Percentiles rank a stretch among this genome's conserved stretches.
These are phyloP conservation scores for Parnassius orleans DNA, from an alignment of 2,888 invertebrate species.

Conservation along the genomic window DNA sequence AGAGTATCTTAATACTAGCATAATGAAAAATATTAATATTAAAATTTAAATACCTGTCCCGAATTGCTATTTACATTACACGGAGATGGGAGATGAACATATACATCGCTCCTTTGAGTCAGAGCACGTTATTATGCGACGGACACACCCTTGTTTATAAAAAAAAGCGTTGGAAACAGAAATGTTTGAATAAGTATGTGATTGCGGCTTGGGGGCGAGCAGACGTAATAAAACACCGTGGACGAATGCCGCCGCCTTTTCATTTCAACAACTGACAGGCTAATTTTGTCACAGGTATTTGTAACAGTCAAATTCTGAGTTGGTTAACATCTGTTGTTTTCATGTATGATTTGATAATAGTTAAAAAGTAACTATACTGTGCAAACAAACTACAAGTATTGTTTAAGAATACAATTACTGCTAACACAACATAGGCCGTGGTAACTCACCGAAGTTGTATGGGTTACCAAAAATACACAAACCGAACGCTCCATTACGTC, in stretches of 20 bases:
- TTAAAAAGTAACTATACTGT: too few relatives aligned
- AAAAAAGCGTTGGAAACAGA: constrained; percentile 56
- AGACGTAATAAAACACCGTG: constrained; percentile 35
- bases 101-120: constrained; percentile 43
- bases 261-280: constrained; percentile 31
- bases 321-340: too few relatives aligned
- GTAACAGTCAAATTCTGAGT: constrained; percentile 1
- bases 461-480: too few relatives aligned
- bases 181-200: constrained; percentile 78
- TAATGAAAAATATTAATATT: too few relatives aligned
- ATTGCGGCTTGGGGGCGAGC: constrained; percentile 53
- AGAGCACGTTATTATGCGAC: constrained; percentile 57
- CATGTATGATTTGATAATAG: too few relatives aligned
- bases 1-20: too few relatives aligned
- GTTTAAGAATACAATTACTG: too few relatives aligned
- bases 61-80: constrained; percentile 29
- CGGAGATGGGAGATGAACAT: constrained; percentile 7
- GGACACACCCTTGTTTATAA: constrained; percentile 56
- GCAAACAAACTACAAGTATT: too few relatives aligned
- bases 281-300: constrained; percentile 25
- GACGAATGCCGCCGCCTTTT: constrained; percentile 29
- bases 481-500: too few relatives aligned
- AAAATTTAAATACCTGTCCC: constrained; percentile 24
- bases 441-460: too few relatives aligned
- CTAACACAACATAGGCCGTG: too few relatives aligned